phyloP scores from a whole-genome alignment of 2,113 vertebrate genomes.

The Lutjanus erythropterus region DNA sequence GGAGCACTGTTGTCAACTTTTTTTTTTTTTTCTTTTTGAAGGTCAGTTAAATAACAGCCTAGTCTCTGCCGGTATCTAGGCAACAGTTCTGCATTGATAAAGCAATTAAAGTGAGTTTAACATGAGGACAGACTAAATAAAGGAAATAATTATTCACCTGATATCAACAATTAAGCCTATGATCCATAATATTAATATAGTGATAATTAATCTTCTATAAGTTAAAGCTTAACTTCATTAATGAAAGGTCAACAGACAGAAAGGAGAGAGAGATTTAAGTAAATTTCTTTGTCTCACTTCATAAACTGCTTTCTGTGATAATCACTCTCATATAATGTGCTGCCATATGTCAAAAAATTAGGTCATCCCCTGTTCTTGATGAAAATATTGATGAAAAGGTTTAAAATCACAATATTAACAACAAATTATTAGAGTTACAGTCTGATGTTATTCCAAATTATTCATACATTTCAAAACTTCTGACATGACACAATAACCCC shows the following conservation, averaged over 20 bases:
- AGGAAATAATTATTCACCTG: conserved; percentile 2
- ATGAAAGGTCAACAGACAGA: background rate
- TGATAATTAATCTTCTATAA: background rate
- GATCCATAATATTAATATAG: background rate
- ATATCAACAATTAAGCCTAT: background rate
- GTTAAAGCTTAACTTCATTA: background rate
- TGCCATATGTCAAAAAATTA: background rate
- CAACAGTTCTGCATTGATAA: conserved; percentile 60
- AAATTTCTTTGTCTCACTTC: background rate
- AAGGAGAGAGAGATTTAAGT: background rate
- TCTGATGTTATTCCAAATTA: too few species aligned
- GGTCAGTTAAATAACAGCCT: conserved; percentile 70
- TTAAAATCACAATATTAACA: too few species aligned
- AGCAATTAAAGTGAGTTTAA: conserved; percentile 40
- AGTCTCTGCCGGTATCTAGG: conserved; percentile 53
- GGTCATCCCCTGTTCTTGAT: too few species aligned
- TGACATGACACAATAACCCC: too few species aligned
- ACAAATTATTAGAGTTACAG: too few species aligned
- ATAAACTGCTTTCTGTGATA: background rate
- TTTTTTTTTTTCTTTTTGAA: conserved; percentile 36
- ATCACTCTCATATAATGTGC: background rate
- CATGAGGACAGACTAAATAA: conserved; percentile 24
- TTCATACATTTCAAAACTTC: too few species aligned
- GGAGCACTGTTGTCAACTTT: conserved; percentile 9
- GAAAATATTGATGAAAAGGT: too few species aligned